Percentiles rank a stretch among this genome's conserved stretches.
phyloP scores from a whole-genome alignment of 2,797 vertebrate species.

The Neosalanx taihuensis region DNA sequence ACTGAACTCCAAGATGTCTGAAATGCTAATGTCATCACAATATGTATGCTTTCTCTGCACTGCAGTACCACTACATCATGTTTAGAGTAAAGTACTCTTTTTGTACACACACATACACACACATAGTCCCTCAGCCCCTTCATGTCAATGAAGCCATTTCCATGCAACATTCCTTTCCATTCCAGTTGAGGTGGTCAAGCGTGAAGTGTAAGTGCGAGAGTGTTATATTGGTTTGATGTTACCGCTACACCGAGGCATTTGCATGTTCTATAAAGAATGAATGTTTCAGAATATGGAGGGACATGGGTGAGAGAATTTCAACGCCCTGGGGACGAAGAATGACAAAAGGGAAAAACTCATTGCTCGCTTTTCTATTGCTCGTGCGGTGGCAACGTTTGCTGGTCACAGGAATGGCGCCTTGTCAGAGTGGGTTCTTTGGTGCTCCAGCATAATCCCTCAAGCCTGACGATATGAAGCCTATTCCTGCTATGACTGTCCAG shows the following conservation, averaged over 20 bases:
- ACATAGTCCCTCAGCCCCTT: neutral
- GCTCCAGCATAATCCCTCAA: neutral
- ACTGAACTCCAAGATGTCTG: neutral
- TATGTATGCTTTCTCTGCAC: neutral
- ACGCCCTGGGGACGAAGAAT: neutral
- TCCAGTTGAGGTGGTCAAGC: neutral
- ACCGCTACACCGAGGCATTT: neutral
- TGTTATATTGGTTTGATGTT: neutral
- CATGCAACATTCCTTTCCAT: neutral
- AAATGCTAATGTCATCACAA: neutral
- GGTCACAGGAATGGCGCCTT: neutral
- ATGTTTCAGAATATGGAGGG: neutral
- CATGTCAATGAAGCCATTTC: neutral
- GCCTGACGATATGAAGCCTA: conserved; percentile 19
- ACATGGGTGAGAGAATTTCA: neutral
- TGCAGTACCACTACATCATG: neutral
- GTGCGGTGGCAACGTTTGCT: neutral
- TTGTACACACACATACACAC: neutral
- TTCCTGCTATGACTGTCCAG: conserved; percentile 35
- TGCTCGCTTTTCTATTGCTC: neutral
- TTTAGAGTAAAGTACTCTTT: neutral
- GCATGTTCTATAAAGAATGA: neutral
- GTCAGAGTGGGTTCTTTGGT: neutral
- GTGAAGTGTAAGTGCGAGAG: neutral
- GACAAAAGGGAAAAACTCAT: neutral